Evolutionary conservation across 2,797 vertebrate species (phyloP).

Genomic region (Syngnathus acus): DNA sequence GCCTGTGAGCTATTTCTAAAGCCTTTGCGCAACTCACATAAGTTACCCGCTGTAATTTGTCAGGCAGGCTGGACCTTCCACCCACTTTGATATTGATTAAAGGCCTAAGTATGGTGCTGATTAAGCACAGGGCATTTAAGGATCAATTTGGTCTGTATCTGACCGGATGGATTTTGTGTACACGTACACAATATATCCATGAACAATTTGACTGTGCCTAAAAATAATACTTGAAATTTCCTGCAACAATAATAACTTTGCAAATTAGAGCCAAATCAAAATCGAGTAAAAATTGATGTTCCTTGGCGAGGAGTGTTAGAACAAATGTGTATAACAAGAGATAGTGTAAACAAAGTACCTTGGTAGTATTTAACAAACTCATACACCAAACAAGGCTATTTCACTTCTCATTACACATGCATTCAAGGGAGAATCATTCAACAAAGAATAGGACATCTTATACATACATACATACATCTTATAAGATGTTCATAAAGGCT

Average conservation of each 20-base stretch:
- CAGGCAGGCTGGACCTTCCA: slow-evolving; percentile 8
- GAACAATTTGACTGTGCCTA: slow-evolving; percentile 29
- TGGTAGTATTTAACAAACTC: not conserved
- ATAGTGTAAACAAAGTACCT: not conserved
- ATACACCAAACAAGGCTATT: not conserved
- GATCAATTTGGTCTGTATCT: slow-evolving; percentile 32
- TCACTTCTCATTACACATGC: not conserved
- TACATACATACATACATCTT: too few species aligned
- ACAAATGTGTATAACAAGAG: not conserved
- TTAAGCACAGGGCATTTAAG: slow-evolving; percentile 38
- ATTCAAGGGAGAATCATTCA: not conserved
- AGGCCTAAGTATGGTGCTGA: slow-evolving; percentile 40
- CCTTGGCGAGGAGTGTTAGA: not conserved
- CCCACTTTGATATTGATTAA: slow-evolving; percentile 45
- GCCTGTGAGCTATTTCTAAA: slow-evolving; percentile 23
- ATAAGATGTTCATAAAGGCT: not conserved
- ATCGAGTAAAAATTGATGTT: not conserved
- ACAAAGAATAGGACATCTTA: not conserved
- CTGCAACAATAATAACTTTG: not conserved
- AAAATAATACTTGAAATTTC: slow-evolving; percentile 10
- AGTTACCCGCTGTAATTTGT: slow-evolving; percentile 24
- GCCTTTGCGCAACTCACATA: slow-evolving; percentile 18
- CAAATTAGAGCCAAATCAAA: not conserved
- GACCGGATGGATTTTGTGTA: slow-evolving; percentile 30
- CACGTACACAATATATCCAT: not conserved